Evolutionary conservation across 2,797 vertebrate genomes (phyloP).

Genomic region (Aulostomus chinensis): DNA sequence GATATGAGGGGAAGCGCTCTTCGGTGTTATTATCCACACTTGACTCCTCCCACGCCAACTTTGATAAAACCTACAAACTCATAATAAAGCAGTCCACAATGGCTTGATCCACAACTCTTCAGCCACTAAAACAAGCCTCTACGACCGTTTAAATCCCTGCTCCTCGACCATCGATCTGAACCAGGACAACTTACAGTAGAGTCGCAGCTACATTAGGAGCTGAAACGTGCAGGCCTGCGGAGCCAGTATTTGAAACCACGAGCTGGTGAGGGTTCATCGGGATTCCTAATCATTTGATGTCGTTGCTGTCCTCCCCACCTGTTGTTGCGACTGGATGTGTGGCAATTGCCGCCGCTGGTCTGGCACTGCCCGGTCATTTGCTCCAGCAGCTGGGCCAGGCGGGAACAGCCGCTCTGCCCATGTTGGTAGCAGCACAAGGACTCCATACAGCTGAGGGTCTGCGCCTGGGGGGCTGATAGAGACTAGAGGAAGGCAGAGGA

Average conservation of each 20-base stretch:
- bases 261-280: slow-evolving; percentile 68
- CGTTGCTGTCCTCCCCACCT: slow-evolving; percentile 81
- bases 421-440: slow-evolving; percentile 96
- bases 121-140: slow-evolving; percentile 13
- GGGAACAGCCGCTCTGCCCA: slow-evolving; percentile 87
- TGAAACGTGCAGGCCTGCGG: slow-evolving; percentile 18
- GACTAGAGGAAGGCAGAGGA: slow-evolving; percentile 74
- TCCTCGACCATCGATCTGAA: slow-evolving; percentile 10
- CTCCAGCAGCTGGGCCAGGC: slow-evolving; percentile 92
- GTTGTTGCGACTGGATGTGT: slow-evolving; percentile 76
- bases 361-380: slow-evolving; percentile 88
- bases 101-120: slow-evolving; percentile 23
- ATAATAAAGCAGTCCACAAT: slow-evolving; percentile 7
- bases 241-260: slow-evolving; percentile 36
- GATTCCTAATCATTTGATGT: slow-evolving; percentile 34
- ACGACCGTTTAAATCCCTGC: slow-evolving; percentile 3
- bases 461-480: slow-evolving; percentile 83
- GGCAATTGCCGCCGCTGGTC: slow-evolving; percentile 84
- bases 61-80: slow-evolving; percentile 10
- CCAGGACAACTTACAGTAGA: slow-evolving; percentile 13
- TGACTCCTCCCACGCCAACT: slow-evolving; percentile 4
- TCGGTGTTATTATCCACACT: slow-evolving; percentile 15
- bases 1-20: slow-evolving; percentile 5
- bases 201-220: slow-evolving; percentile 14
- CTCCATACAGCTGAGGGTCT: slow-evolving; percentile 93